A percentile compares a stretch with the other conserved stretches of the same genome.
Conservation (phyloP, 2,113 vertebrate species). For the Ia io region DNA sequence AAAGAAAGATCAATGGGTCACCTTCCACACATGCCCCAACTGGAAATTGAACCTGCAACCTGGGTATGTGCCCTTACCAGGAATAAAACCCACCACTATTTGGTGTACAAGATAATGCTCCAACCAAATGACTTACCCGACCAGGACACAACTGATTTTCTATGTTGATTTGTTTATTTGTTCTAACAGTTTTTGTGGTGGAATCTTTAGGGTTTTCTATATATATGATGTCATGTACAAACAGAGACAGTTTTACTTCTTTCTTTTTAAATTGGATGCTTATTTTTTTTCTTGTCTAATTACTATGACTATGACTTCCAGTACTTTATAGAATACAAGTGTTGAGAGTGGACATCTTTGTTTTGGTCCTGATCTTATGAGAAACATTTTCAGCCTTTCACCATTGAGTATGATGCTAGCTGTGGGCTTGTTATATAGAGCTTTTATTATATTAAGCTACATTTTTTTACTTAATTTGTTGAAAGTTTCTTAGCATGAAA, state of each 20-base stretch:
- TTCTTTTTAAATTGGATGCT: background rate
- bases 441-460: background rate
- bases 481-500: background rate
- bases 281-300: background rate
- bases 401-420: background rate
- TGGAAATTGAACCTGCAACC: too few species aligned
- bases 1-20: too few species aligned
- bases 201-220: background rate
- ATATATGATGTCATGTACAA: background rate
- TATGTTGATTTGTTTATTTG: background rate
- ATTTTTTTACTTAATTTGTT: background rate
- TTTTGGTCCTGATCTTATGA: background rate
- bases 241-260: background rate
- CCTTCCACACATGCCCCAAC: too few species aligned
- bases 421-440: background rate
- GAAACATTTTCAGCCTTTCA: background rate
- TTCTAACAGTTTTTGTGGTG: background rate
- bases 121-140: too few species aligned
- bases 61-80: too few species aligned
- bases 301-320: background rate
- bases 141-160: background rate
- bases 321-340: background rate
- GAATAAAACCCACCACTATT: too few species aligned
- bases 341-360: background rate
- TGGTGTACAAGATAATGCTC: too few species aligned